These are phyloP conservation scores for Crotalus adamanteus DNA, from an alignment of 2,797 vertebrate genomes.

Conservation along the genomic window DNA sequence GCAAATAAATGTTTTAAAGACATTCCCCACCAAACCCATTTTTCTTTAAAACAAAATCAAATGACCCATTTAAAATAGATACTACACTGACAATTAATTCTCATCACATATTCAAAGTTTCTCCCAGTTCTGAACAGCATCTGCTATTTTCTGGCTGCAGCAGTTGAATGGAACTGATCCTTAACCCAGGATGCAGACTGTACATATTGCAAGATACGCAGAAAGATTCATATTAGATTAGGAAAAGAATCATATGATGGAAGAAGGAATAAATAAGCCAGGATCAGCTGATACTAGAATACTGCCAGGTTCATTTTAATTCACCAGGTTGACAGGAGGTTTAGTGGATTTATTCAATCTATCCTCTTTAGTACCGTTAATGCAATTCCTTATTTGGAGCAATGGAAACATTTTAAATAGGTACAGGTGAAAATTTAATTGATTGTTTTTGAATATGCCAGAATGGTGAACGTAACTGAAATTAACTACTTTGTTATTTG, in stretches of 20 bases:
- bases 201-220: background rate
- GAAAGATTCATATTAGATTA: conserved; percentile 15
- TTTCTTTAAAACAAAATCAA: background rate
- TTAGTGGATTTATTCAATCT: conserved; percentile 76
- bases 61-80: background rate
- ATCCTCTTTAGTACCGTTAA: conserved; percentile 67
- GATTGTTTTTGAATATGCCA: conserved; percentile 32
- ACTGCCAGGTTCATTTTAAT: conserved; percentile 52
- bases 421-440: conserved; percentile 35
- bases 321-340: conserved; percentile 64
- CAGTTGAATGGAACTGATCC: background rate
- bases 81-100: background rate
- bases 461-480: background rate
- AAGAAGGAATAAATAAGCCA: conserved; percentile 51
- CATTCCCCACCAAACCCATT: background rate
- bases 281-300: conserved; percentile 47
- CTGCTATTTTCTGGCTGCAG: background rate
- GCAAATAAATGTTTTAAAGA: background rate
- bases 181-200: background rate
- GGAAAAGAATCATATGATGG: conserved; percentile 19
- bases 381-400: conserved; percentile 36
- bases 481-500: background rate
- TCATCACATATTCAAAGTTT: background rate
- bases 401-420: conserved; percentile 51
- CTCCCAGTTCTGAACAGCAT: background rate